A percentile compares a stretch with the other conserved stretches of the same genome.
Conservation (phyloP, 64 coral and sea anemone species). For the Pocillopora verrucosa region DNA sequence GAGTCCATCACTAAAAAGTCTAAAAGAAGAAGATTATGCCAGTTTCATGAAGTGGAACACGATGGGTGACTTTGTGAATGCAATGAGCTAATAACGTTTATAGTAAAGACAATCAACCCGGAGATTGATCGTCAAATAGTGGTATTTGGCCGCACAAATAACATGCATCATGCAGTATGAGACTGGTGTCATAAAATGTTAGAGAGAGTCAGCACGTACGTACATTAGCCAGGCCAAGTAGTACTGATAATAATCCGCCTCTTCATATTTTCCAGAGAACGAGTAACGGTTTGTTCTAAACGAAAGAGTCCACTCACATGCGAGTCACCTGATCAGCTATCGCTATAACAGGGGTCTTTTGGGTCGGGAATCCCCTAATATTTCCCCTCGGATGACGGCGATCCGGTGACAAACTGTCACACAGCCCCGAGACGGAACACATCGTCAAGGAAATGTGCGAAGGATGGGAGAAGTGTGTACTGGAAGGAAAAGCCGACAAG, state of each 20-base stretch:
- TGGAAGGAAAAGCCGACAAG: conserved; percentile 75
- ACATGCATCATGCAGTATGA: too few relatives aligned
- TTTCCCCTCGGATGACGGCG: conserved; percentile 89
- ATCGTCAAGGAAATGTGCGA: conserved; percentile 86
- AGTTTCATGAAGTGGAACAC: too few relatives aligned
- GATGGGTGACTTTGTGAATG: too few relatives aligned
- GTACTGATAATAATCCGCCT: background rate
- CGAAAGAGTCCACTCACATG: conserved; percentile 80
- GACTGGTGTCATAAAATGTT: too few relatives aligned
- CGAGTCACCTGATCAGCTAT: conserved; percentile 80
- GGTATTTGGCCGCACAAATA: too few relatives aligned
- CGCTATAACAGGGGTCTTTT: conserved; percentile 81
- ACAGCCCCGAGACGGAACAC: conserved; percentile 53
- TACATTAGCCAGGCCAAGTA: background rate
- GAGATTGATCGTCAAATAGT: too few relatives aligned
- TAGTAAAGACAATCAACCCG: too few relatives aligned
- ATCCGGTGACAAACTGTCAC: conserved; percentile 71
- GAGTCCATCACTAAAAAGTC: too few relatives aligned
- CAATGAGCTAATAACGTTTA: too few relatives aligned
- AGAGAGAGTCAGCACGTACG: too few relatives aligned
- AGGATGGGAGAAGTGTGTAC: conserved; percentile 77
- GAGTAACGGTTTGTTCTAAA: conserved; percentile 75
- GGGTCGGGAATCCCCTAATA: conserved; percentile 70
- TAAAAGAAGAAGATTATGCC: too few relatives aligned
- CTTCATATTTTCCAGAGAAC: conserved; percentile 52